phyloP scores from a whole-genome alignment of 2,797 vertebrate species.

The Hydrocynus forskahlii region DNA sequence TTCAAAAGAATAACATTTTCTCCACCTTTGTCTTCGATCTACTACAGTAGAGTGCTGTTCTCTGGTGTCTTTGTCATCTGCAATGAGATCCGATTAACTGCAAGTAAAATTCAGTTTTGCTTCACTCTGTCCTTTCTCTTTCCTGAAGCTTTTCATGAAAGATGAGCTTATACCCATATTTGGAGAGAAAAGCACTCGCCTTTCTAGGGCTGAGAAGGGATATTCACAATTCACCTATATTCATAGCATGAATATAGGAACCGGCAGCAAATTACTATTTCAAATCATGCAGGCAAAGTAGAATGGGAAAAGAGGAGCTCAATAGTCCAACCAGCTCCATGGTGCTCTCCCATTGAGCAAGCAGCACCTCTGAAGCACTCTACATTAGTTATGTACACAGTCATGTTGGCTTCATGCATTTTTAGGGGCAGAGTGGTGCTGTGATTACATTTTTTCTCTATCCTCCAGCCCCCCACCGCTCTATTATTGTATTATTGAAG shows the following conservation, averaged over 20 bases:
- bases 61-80: not conserved
- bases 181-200: not conserved
- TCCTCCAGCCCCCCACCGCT: slow-evolving; percentile 19
- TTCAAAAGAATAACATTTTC: not conserved
- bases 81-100: not conserved
- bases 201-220: slow-evolving; percentile 12
- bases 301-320: slow-evolving; percentile 6
- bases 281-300: not conserved
- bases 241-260: slow-evolving; percentile 8
- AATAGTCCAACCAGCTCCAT: slow-evolving; percentile 13
- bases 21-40: not conserved
- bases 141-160: not conserved
- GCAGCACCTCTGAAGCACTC: slow-evolving; percentile 9
- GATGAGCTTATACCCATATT: not conserved
- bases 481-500: slow-evolving; percentile 28
- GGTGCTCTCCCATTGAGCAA: slow-evolving; percentile 1
- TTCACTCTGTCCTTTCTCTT: not conserved
- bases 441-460: slow-evolving; percentile 31
- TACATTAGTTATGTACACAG: slow-evolving; percentile 38
- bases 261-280: slow-evolving; percentile 2
- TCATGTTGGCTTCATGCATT: slow-evolving; percentile 39
- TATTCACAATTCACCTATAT: not conserved
- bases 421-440: slow-evolving; percentile 10
- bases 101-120: not conserved
- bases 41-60: not conserved